These are phyloP conservation scores for Cheilosia pagana DNA, from an alignment of 2,888 invertebrate species.

Conservation along the genomic window DNA sequence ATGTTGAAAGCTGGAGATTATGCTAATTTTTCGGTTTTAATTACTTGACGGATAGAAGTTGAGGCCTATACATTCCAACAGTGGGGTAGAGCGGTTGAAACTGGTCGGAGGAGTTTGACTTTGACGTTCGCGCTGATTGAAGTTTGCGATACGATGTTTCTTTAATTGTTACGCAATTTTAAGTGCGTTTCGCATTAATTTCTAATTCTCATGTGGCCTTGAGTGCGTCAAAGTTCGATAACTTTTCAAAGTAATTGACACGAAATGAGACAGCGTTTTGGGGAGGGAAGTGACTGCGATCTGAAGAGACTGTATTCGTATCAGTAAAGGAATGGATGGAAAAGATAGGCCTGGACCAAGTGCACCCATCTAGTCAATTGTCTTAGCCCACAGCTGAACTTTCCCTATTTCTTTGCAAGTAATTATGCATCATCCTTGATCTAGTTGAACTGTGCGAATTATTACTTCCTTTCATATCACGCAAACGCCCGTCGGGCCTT, in stretches of 20 bases:
- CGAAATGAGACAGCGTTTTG: slow-evolving; percentile 11
- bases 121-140: slow-evolving; percentile 40
- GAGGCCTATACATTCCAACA: slow-evolving; percentile 6
- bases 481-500: slow-evolving; percentile 19
- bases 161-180: slow-evolving; percentile 21
- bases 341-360: too few relatives aligned
- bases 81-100: slow-evolving; percentile 1
- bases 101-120: slow-evolving; percentile 32
- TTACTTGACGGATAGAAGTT: slow-evolving; percentile 19
- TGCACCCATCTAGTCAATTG: too few relatives aligned
- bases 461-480: slow-evolving; percentile 40
- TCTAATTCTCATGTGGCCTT: slow-evolving; percentile 26
- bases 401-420: neutral
- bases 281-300: too few relatives aligned
- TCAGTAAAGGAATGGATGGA: too few relatives aligned
- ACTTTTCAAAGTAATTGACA: slow-evolving; percentile 37
- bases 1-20: slow-evolving; percentile 45
- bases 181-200: slow-evolving; percentile 50
- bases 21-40: slow-evolving; percentile 43
- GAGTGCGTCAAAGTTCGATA: slow-evolving; percentile 47
- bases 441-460: neutral
- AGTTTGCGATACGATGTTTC: slow-evolving; percentile 24
- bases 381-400: too few relatives aligned
- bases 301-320: too few relatives aligned
- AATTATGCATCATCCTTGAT: slow-evolving; percentile 34